Evolutionary conservation across 2,113 vertebrate genomes (phyloP), one percentile per base, ranked within the genome.

Genomic region (Rhombomys opimus): DNA sequence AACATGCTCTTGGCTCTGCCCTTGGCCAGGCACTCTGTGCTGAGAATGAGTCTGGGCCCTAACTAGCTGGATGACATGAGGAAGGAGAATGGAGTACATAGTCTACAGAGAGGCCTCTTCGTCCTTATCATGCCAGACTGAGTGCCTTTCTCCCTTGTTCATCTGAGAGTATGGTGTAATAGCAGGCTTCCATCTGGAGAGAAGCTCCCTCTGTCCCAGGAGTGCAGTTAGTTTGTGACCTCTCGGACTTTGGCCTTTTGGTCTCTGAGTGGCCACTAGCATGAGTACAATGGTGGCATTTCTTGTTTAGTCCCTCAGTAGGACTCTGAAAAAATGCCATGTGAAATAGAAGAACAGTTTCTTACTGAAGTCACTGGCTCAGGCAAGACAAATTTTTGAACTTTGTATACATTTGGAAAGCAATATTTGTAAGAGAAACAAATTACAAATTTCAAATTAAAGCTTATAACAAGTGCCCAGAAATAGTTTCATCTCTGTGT

Each of bases 361-460:
- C 65, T 91, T 22, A 70, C 5, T 41, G 27, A 70, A 87, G 30
- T 57, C 9, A 17, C 25, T 12, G 38, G 8, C 61, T 85, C 27
- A 18, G 9, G 1, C 7, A 46, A 88, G 67, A 91, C 25, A 2
- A 3, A 7, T 14, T 46, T 17, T 54, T 75, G 87, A 86, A 20
- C 3, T n/a, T 46, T 78, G 1, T 6, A n/a, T 4, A 12, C 35
- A 70, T 68, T 87, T 85, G 80, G 38, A 80, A 73, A 80, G 4
- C 54, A 63, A 41, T 9, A 63, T 41, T 75, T 61, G 76, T 75
- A 75, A 75, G 50, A 75, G 70, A 72, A 57, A 89, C 82, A 4
- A 77, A 54, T 94, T 94, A 87, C 38, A 93, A 87, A 38, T 68
- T 41, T 38, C 81, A 89, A 91, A 80, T 46, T 8, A 65, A 77